Conservation (phyloP, 2,797 vertebrate genomes). For the Tenualosa ilisha region DNA sequence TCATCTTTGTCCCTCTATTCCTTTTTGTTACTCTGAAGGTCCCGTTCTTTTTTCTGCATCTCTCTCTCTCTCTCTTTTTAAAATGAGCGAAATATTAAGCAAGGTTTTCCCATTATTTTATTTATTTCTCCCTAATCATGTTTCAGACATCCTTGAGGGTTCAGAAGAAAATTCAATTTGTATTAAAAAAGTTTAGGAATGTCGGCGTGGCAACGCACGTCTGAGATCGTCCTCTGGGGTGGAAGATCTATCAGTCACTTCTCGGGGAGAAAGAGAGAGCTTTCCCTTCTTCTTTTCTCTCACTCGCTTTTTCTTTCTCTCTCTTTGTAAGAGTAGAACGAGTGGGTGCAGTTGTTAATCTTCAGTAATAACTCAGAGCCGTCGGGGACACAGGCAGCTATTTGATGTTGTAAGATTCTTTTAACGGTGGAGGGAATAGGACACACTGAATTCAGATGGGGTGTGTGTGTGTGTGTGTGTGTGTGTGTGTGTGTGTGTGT, state of each 20-base stretch:
- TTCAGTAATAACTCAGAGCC: constrained; percentile 34
- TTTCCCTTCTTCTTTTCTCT: background rate
- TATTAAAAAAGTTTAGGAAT: constrained; percentile 48
- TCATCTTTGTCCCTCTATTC: constrained; percentile 19
- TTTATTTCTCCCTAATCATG: constrained; percentile 39
- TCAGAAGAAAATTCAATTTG: constrained; percentile 53
- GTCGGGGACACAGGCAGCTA: constrained; percentile 31
- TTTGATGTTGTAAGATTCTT: constrained; percentile 52
- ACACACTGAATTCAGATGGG: constrained; percentile 28
- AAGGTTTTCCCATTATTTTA: constrained; percentile 40
- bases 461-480: too few relatives aligned
- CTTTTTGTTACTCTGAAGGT: background rate
- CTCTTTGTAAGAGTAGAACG: constrained; percentile 26
- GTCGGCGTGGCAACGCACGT: constrained; percentile 43
- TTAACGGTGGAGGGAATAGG: constrained; percentile 17
- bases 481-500: too few relatives aligned
- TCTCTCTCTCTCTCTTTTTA: background rate
- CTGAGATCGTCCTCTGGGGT: constrained; percentile 25
- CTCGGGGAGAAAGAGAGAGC: constrained; percentile 5
- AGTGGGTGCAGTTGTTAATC: constrained; percentile 48
- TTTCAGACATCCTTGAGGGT: constrained; percentile 45
- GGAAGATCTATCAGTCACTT: constrained; percentile 31
- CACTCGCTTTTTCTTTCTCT: background rate
- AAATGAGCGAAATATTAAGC: constrained; percentile 28
- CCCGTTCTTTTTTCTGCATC: background rate